Conservation (phyloP, 2,888 invertebrate genomes). For the Cynaeus angustus region DNA sequence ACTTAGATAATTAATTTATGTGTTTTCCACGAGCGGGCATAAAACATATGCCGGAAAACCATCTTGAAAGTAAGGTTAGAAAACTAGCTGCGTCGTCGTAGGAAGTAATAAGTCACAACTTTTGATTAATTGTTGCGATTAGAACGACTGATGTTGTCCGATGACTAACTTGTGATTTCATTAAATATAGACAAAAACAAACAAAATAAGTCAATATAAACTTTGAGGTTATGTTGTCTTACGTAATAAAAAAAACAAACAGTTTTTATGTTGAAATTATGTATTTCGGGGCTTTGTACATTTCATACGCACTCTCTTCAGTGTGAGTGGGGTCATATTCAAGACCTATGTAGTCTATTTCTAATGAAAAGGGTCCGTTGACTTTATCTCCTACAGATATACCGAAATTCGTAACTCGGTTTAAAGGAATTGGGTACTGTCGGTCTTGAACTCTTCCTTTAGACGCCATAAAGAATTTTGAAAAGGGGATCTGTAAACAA, state of each 20-base stretch:
- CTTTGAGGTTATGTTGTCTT: no score
- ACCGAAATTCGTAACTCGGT: conserved; percentile 83
- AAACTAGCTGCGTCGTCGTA: neutral
- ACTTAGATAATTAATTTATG: neutral
- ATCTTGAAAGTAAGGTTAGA: conserved; percentile 14
- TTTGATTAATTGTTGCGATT: no score
- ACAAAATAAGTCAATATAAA: no score
- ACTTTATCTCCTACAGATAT: conserved; percentile 87
- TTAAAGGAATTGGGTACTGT: conserved; percentile 78
- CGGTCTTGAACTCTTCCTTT: conserved; percentile 92
- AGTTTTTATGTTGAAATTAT: conserved; percentile 78
- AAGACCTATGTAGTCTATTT: conserved; percentile 94
- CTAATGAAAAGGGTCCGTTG: conserved; percentile 89
- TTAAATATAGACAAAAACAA: no score
- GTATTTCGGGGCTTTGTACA: conserved; percentile 82
- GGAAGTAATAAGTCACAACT: no score
- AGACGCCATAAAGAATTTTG: conserved; percentile 88
- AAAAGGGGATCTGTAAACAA: conserved; percentile 89
- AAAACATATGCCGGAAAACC: neutral
- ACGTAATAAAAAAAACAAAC: no score
- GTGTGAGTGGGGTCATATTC: conserved; percentile 85
- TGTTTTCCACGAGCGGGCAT: neutral
- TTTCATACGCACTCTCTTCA: conserved; percentile 96
- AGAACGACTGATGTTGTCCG: no score
- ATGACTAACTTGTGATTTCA: no score